Evolutionary conservation across 2,797 vertebrate genomes (phyloP).

Genomic region (Glyptemys insculpta): DNA sequence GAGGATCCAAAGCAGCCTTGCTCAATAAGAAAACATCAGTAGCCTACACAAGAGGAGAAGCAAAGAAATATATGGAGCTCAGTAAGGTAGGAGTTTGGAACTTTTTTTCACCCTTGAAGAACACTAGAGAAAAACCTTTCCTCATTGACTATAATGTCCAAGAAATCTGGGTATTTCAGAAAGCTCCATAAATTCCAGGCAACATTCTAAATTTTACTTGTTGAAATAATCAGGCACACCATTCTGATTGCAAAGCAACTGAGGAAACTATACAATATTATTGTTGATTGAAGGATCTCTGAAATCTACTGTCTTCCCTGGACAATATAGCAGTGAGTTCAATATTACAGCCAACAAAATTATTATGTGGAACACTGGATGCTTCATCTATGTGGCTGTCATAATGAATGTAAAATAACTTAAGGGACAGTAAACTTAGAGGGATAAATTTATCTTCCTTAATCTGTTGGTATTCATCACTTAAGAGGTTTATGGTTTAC

Average conservation of each 20-base stretch:
- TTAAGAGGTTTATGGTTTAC: constrained; percentile 1
- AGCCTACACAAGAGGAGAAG: constrained; percentile 76
- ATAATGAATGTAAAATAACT: constrained; percentile 13
- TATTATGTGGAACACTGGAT: not conserved
- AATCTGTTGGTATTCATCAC: not conserved
- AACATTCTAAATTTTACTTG: not conserved
- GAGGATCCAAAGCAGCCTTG: constrained; percentile 87
- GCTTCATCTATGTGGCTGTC: not conserved
- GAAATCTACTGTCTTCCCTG: not conserved
- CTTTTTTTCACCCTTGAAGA: not conserved
- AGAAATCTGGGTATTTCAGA: not conserved
- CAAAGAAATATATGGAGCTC: constrained; percentile 88
- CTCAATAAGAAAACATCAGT: constrained; percentile 84
- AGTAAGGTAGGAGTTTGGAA: constrained; percentile 86
- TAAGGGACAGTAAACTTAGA: not conserved
- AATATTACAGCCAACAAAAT: not conserved
- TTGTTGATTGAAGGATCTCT: not conserved
- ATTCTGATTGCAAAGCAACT: not conserved
- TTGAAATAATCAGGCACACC: not conserved
- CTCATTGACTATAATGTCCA: not conserved
- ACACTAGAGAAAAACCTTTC: not conserved
- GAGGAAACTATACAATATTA: not conserved
- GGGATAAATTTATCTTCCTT: not conserved
- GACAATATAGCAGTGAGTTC: not conserved
- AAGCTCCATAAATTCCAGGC: not conserved